A percentile compares a stretch with the other conserved stretches of the same genome.
Evolutionary conservation across 2,797 vertebrate genomes (phyloP).

Genomic region (Cheirogaleus major): DNA sequence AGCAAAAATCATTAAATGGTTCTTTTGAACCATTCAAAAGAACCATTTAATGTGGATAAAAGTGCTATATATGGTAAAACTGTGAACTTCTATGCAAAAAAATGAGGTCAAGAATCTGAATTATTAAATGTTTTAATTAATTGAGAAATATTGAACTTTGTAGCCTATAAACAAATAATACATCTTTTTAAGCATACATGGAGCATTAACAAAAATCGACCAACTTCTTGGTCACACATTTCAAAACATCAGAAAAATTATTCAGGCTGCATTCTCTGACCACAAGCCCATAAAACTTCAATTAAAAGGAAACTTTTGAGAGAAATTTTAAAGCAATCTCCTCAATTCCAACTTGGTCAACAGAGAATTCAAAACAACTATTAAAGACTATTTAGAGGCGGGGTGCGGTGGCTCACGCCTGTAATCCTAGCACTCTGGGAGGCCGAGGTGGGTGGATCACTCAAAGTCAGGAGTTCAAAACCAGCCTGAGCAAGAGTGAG

Average conservation of each 20-base stretch:
- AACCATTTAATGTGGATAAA: slow-evolving; percentile 23
- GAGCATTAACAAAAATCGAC: not conserved
- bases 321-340: not conserved
- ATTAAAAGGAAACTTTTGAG: not conserved
- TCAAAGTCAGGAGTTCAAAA: no score
- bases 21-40: not conserved
- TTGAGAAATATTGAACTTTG: not conserved
- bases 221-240: slow-evolving; percentile 3
- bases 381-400: not conserved
- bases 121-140: slow-evolving; percentile 34
- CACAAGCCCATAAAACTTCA: not conserved
- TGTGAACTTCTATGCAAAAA: not conserved
- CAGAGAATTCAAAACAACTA: not conserved
- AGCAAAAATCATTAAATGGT: not conserved
- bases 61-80: not conserved
- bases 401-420: not conserved
- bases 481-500: no score
- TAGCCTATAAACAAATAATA: slow-evolving; percentile 3
- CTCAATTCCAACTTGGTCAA: not conserved
- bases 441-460: not conserved
- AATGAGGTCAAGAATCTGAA: not conserved
- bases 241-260: slow-evolving; percentile 20
- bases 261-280: not conserved
- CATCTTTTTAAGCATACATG: not conserved
- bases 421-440: not conserved